A percentile compares a stretch with the other conserved stretches of the same genome.
phyloP scores from a whole-genome alignment of 2,113 vertebrate genomes.

The Ceyx cyanopectus region DNA sequence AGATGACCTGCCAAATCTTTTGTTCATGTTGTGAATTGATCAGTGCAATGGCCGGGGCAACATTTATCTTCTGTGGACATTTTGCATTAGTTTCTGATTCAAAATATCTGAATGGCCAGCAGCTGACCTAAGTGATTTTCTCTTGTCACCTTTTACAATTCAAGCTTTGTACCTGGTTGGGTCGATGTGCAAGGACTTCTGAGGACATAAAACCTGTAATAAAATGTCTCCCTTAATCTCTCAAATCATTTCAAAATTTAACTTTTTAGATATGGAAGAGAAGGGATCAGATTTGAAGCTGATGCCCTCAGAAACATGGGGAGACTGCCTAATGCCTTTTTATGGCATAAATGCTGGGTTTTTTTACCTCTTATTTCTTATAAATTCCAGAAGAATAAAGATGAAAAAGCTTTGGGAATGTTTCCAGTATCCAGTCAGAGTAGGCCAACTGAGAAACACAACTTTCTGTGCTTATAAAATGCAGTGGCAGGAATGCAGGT shows the following conservation, averaged over 20 bases:
- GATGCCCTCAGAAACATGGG: background rate
- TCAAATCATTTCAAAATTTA: background rate
- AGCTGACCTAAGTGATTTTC: constrained; percentile 16
- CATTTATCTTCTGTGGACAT: background rate
- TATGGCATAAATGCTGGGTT: too few relatives aligned
- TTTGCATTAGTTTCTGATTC: constrained; percentile 16
- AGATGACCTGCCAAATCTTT: constrained; percentile 30
- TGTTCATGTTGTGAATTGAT: constrained; percentile 38
- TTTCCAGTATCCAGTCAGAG: background rate
- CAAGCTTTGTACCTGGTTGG: background rate
- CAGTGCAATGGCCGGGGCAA: background rate
- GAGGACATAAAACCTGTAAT: background rate
- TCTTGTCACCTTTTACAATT: background rate
- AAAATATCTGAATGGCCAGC: background rate
- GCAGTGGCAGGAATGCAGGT: background rate
- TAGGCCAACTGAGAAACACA: background rate
- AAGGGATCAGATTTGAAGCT: background rate
- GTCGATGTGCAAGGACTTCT: background rate
- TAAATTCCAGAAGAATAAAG: background rate
- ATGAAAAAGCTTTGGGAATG: background rate
- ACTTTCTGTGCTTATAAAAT: background rate
- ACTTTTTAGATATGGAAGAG: background rate
- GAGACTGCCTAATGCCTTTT: background rate
- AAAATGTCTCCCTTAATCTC: background rate
- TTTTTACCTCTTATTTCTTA: background rate